A percentile compares a stretch with the other conserved stretches of the same genome.
These are phyloP conservation scores for Cyrtorhinus lividipennis DNA, from an alignment of 1,140 invertebrate genomes.

Conservation along the genomic window DNA sequence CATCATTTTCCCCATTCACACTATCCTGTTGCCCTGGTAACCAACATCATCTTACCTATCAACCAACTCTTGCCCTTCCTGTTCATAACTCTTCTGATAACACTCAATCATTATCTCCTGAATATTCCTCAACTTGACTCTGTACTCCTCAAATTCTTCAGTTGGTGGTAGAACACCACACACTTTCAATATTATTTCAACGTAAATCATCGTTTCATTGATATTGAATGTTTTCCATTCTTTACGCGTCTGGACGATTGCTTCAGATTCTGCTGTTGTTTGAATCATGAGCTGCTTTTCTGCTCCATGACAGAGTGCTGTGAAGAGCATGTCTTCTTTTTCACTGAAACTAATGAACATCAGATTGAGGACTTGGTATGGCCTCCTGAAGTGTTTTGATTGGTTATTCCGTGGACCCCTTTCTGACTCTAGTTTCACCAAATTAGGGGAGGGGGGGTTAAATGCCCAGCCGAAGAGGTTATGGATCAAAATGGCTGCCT, in stretches of 20 bases:
- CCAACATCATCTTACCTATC: too few species aligned
- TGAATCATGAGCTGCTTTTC: neutral
- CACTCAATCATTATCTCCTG: neutral
- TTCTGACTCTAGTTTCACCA: too few species aligned
- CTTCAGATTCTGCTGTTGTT: neutral
- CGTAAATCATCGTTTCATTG: slow-evolving; percentile 10
- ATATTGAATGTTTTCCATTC: slow-evolving; percentile 10
- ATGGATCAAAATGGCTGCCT: too few species aligned
- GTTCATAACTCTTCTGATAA: slow-evolving; percentile 7
- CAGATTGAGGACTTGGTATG: neutral
- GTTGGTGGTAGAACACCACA: slow-evolving; percentile 9
- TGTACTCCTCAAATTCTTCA: slow-evolving; percentile 5
- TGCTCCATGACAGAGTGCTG: slow-evolving; percentile 4
- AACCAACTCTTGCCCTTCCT: neutral
- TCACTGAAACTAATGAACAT: too few species aligned
- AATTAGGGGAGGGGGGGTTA: too few species aligned
- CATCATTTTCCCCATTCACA: too few species aligned
- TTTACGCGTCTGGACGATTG: neutral
- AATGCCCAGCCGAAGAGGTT: too few species aligned
- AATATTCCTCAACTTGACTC: slow-evolving; percentile 1
- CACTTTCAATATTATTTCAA: slow-evolving; percentile 11
- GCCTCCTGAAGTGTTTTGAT: neutral
- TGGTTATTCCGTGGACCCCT: neutral
- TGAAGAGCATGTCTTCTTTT: slow-evolving; percentile 13
- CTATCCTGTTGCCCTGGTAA: too few species aligned